Evolutionary conservation across 2,888 invertebrate genomes (phyloP), one percentile per base, ranked within the genome.

Genomic region (Molanna angustata): DNA sequence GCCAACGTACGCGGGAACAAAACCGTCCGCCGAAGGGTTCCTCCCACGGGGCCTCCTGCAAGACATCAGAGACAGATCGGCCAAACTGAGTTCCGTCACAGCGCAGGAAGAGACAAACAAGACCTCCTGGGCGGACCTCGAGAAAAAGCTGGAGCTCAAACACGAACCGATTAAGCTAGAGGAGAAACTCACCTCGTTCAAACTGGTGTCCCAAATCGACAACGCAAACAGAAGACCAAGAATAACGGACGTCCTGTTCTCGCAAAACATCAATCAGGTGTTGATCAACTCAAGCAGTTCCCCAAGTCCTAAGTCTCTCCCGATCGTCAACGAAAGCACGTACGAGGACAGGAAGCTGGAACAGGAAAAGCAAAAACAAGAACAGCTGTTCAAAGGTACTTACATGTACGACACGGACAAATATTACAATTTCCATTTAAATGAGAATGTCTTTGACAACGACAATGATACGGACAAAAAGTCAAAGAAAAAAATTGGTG

Each of bases 351-450:
- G 84, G 55, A 70, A 71, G 56, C 74, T 76, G 59, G 74, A 78
- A 63, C 74, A 79, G 64, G 75, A 77, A 58, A 71, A 73, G 62
- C 66, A 70, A 65, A 73, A 74, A 64, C 68, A 73, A 65, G 68
- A 76, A 51, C 67, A 68, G 61, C 66, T 72, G 61, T 75, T 74
- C 62, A 77, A 76, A 61, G 76, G 75, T 62, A 80, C 78, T 66
- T 71, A 71, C 58, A 74, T 80, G 62, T 88, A 84, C 65, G 87
- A 88, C 65, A 80, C 87, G 63, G 89, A 90, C 72, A 84, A 85
- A 69, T 90, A 82, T 70, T 90, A 88, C 67, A 84, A 86, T 67
- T 91, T 91, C 66, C 90, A 91, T 71, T 73, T 91, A 58, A 87
- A 89, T 66, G 91, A 91, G 66, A 80, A 82, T 67, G 74, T 79